Base-by-base conservation (phyloP, 2,797 vertebrate species). In the Gallinago nigripennis region DNA sequence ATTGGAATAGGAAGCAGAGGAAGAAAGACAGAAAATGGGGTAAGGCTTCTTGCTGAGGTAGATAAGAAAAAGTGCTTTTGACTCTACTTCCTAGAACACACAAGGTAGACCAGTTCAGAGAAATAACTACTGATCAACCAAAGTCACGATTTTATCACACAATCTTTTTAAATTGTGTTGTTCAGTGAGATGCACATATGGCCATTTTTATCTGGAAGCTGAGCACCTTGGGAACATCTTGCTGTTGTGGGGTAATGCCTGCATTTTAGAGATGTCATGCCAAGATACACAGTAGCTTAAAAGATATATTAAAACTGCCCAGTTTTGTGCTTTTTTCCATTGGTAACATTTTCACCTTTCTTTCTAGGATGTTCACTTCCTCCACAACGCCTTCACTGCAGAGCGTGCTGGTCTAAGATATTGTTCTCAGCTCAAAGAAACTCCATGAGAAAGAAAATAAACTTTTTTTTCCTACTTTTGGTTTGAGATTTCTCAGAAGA, bases 51-150 rank as follows among this genome's bases (percentile, higher is more conserved):
- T 66, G 15, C 45, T 72, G n/a, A 80, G 57, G 88, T 28, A 89
- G 48, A 19, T 95, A 83, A 95, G 88, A 94, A 94, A 91, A 95
- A 64, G n/a, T 41, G 69, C 66, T 69, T 96, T 94, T 95, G 58
- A 69, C 81, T 79, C 21, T 70, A 64, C 21, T 63, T 80, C 39
- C 51, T 88, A 70, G 18, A 12, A 50, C 28, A 76, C 6, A 75
- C 5, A 79, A 66, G 53, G 27, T 28, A 85, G 27, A 76, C 3
- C 16, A 68, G 8, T 71, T 92, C 45, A 70, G 60, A 91, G 35
- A 71, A 93, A 88, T 76, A 65, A 71, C 9, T 57, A 41, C 10
- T n/a, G 6, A 69, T 41, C 1, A 4, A 33, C 12, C 14, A 86
- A 83, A 69, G 14, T 37, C 39, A 71, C 4, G 1, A 3, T 24